phyloP scores from a whole-genome alignment of 2,888 invertebrate genomes.

The Acrobasis consociella region DNA sequence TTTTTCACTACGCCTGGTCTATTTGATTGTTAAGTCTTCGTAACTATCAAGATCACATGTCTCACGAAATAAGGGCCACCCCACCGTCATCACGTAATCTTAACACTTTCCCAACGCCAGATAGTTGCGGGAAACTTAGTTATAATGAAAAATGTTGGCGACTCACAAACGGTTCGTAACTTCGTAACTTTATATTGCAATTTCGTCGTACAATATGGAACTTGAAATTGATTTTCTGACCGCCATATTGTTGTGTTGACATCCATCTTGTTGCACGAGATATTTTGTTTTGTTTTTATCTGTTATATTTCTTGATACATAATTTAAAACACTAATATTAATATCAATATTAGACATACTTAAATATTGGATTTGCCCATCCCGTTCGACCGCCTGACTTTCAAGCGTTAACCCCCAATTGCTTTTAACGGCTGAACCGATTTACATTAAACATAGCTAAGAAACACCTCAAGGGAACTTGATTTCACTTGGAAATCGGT shows the following conservation, averaged over 20 bases:
- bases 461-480: too few species aligned
- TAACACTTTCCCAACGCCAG: conserved; percentile 8
- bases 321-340: too few species aligned
- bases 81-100: conserved; percentile 14
- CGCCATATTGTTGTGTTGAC: conserved; percentile 10
- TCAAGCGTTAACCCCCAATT: too few species aligned
- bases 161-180: conserved; percentile 22
- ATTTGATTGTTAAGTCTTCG: neutral
- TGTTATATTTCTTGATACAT: too few species aligned
- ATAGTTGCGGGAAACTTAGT: conserved; percentile 7
- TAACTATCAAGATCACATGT: neutral
- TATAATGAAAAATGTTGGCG: conserved; percentile 31
- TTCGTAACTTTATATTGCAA: conserved; percentile 26
- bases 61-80: neutral
- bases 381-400: too few species aligned
- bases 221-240: conserved; percentile 21
- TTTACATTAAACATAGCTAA: too few species aligned
- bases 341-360: too few species aligned
- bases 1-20: neutral
- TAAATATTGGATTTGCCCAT: too few species aligned
- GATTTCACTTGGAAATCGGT: too few species aligned
- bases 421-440: too few species aligned
- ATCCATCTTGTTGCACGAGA: conserved; percentile 1
- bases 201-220: conserved; percentile 27
- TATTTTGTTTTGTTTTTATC: neutral